Percentiles rank a stretch among this genome's conserved stretches.
These are phyloP conservation scores for Acipenser transmontanus DNA, from an alignment of 2,797 vertebrate genomes.

Conservation along the genomic window DNA sequence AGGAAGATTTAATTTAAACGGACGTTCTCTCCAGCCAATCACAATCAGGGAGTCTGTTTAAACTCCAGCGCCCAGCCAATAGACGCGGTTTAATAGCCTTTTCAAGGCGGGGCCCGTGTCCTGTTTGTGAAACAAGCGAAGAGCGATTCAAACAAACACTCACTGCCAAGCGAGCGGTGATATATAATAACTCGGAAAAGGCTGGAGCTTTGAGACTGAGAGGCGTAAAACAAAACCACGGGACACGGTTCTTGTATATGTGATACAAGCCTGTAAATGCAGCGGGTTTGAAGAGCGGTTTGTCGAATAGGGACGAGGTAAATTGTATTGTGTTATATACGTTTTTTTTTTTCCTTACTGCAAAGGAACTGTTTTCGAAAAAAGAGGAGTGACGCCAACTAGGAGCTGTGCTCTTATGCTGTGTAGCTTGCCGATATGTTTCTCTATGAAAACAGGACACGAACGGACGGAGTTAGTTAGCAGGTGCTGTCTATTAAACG, in stretches of 20 bases:
- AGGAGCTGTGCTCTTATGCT: too few relatives aligned
- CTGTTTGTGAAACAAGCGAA: background rate
- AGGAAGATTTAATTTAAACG: slow-evolving; percentile 5
- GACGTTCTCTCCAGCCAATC: slow-evolving; percentile 1
- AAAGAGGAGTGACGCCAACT: too few relatives aligned
- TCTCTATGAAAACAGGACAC: too few relatives aligned
- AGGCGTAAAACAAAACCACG: background rate
- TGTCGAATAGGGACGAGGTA: background rate
- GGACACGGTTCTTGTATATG: background rate
- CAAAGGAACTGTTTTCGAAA: too few relatives aligned
- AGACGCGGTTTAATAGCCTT: background rate
- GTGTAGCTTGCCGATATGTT: too few relatives aligned
- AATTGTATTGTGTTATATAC: background rate
- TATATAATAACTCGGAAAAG: background rate
- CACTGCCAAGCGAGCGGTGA: background rate
- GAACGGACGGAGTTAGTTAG: too few relatives aligned
- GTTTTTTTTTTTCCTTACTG: too few relatives aligned
- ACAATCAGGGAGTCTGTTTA: background rate
- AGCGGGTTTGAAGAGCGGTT: background rate
- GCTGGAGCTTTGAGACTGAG: background rate
- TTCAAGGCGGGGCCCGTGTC: background rate
- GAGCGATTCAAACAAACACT: background rate
- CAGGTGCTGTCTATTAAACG: too few relatives aligned
- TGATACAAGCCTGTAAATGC: background rate
- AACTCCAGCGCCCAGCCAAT: background rate